These are phyloP conservation scores for Carcharodon carcharias DNA, from an alignment of 2,797 vertebrate genomes.

Conservation along the genomic window DNA sequence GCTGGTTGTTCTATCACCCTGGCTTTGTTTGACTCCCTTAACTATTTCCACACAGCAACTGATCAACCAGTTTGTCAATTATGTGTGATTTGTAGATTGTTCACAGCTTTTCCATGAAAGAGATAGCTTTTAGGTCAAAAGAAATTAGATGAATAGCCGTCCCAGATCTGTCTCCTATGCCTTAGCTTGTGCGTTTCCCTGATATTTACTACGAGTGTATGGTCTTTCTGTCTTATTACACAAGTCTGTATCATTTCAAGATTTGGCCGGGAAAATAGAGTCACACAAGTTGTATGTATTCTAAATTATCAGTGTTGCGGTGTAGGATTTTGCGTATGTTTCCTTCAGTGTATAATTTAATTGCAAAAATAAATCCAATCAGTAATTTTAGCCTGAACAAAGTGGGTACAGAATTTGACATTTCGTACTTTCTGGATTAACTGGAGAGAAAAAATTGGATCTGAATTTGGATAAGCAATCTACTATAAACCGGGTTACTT, in stretches of 20 bases:
- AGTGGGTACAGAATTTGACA: not conserved
- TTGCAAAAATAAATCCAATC: not conserved
- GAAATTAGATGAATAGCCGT: too few species aligned
- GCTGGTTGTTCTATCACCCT: too few species aligned
- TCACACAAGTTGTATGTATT: not conserved
- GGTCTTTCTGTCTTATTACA: not conserved
- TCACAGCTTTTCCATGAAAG: not conserved
- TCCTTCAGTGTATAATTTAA: not conserved
- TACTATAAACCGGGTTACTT: too few species aligned
- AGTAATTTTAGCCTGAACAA: not conserved
- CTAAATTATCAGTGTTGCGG: not conserved
- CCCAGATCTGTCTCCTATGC: not conserved
- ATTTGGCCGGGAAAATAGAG: not conserved
- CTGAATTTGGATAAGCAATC: not conserved
- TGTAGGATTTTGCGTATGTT: not conserved
- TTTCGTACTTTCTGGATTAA: not conserved
- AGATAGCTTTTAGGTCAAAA: not conserved
- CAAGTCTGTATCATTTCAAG: not conserved
- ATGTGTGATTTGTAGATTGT: not conserved
- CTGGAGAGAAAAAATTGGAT: not conserved
- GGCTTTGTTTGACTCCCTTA: too few species aligned
- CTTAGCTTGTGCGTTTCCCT: not conserved
- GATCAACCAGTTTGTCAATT: not conserved
- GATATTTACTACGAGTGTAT: not conserved
- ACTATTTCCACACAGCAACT: too few species aligned